A percentile compares a stretch with the other conserved stretches of the same genome.
Conservation (phyloP, 2,888 invertebrate genomes). For the Drosophila conformis region DNA sequence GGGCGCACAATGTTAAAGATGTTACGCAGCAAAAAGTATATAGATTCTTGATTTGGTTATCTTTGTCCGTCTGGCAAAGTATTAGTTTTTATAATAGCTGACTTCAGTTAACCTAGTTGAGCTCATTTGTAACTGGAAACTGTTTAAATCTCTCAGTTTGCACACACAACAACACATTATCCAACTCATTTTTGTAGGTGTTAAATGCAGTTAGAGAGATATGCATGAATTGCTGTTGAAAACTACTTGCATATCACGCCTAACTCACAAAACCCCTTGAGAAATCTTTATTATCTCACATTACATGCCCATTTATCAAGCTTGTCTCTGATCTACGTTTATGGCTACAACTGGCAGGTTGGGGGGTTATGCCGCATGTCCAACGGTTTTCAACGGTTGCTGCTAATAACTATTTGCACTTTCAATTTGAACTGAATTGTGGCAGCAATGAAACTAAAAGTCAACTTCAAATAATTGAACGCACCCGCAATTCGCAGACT, state of each 20-base stretch:
- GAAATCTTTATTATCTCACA: constrained; percentile 44
- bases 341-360: constrained; percentile 5
- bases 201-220: constrained; percentile 17
- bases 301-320: constrained; percentile 34
- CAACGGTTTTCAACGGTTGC: constrained; percentile 40
- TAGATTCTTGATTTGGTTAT: background rate
- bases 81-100: background rate
- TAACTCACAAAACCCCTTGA: constrained; percentile 11
- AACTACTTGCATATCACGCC: constrained; percentile 5
- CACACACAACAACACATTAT: background rate
- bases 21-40: background rate
- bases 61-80: background rate
- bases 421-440: constrained; percentile 46
- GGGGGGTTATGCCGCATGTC: constrained; percentile 1
- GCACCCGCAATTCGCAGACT: constrained; percentile 62
- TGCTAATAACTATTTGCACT: constrained; percentile 55
- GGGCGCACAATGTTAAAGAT: background rate
- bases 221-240: constrained; percentile 1
- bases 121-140: background rate
- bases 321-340: constrained; percentile 16
- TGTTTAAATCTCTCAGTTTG: background rate
- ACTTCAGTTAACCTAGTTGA: background rate
- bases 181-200: constrained; percentile 6
- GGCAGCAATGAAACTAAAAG: constrained; percentile 29
- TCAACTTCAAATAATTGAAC: constrained; percentile 44